A percentile compares a stretch with the other conserved stretches of the same genome.
Evolutionary conservation across 2,797 vertebrate species (phyloP).

Genomic region (Pseudomugil gertrudae): DNA sequence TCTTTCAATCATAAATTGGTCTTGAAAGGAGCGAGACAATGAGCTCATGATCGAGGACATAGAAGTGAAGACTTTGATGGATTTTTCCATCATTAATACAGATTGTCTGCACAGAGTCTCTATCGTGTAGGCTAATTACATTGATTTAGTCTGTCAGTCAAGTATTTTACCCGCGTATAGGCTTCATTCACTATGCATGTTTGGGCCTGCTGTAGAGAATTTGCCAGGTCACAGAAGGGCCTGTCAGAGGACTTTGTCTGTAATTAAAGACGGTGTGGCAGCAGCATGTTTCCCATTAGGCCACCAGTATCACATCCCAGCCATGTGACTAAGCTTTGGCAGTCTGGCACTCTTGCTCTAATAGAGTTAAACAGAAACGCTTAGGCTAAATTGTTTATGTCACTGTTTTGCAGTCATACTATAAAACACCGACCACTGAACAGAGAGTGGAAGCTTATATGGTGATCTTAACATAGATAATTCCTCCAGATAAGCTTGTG

Average conservation of each 20-base stretch:
- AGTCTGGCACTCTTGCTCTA: constrained; percentile 48
- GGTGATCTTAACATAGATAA: not conserved
- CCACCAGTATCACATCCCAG: constrained; percentile 53
- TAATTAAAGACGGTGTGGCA: constrained; percentile 74
- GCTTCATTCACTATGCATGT: constrained; percentile 48
- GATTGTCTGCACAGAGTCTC: constrained; percentile 53
- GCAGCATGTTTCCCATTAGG: constrained; percentile 77
- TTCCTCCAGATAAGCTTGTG: not conserved
- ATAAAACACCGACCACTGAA: constrained; percentile 5
- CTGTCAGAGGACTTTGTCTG: constrained; percentile 66
- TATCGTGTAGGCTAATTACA: constrained; percentile 63
- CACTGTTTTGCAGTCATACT: constrained; percentile 24
- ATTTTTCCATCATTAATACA: constrained; percentile 67
- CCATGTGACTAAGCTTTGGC: constrained; percentile 66
- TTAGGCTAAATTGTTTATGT: constrained; percentile 46
- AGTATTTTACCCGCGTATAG: constrained; percentile 51
- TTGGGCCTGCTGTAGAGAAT: constrained; percentile 54
- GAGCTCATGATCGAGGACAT: constrained; percentile 56
- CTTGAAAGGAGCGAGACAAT: constrained; percentile 55
- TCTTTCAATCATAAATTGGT: constrained; percentile 66
- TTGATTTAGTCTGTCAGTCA: constrained; percentile 63
- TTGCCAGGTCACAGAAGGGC: constrained; percentile 66
- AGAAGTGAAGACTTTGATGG: constrained; percentile 52
- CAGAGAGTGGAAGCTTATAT: not conserved
- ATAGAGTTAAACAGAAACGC: constrained; percentile 59